Base-by-base conservation (phyloP, 1,140 invertebrate species). In the Tetragnatha versicolor region DNA sequence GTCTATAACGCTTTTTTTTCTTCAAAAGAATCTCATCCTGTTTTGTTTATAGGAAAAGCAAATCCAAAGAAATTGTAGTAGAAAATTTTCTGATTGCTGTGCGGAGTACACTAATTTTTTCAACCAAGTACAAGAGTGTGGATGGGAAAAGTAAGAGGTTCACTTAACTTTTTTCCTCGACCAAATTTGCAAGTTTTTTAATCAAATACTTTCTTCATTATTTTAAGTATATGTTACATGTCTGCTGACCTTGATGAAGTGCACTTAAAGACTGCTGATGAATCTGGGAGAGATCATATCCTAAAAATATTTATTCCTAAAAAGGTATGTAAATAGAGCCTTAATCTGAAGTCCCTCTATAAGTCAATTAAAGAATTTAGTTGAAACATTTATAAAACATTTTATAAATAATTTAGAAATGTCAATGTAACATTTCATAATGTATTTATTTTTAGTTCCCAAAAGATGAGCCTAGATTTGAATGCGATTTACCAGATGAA, bases 231-330 rank as follows among this genome's bases (percentile, higher is more conserved):
- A 27, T 22, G 55, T 25, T 77, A 51, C 29, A 66, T 77, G 27
- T 65, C 60, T 45, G n/a, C 73, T 27, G 61, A 65, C 20, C 66
- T 77, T 55, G 33, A 65, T 42, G 42, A 37, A 37, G 0, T 77
- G 22, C 60, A 77, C 22, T 42, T 77, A 20, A 77, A 65, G 25
- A 17, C 47, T 10, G 14, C 55, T 39, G 73, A 77, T 65, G 60
- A 65, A 3, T 51, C 29, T 20, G 47, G 29, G 3, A 37, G 73
- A 65, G 73, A 77, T 20, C 73, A 77, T 55, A 65, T 77, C 66
- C 55, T 77, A 20, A 77, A 65, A 55, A 14, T 77, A 5, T 66
- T 60, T 60, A 77, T 77, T 33, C 73, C 73, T 35, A 61, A 77
- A n/a, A 77, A 77, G 47, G 73, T 77, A 53, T n/a, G n/a, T n/a